Evolutionary conservation across 2,888 invertebrate species (phyloP).

Genomic region (Lasioglossum vierecki): DNA sequence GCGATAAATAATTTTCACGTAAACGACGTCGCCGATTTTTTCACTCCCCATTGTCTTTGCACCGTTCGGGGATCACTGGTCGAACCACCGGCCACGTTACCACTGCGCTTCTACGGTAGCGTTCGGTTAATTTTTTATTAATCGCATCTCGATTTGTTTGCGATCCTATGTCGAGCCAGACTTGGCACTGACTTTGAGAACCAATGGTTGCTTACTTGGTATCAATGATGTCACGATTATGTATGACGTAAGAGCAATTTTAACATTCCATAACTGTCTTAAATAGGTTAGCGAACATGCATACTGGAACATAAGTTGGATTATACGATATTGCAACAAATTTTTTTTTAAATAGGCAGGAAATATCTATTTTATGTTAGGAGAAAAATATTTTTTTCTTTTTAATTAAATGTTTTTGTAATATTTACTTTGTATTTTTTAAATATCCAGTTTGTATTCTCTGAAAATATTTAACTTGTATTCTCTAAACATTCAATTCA

Average conservation of each 20-base stretch:
- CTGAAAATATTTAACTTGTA: too few species aligned
- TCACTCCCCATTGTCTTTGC: not conserved
- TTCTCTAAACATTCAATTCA: too few species aligned
- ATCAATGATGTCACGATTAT: too few species aligned
- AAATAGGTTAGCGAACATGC: not conserved
- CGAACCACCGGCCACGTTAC: not conserved
- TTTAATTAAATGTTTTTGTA: too few species aligned
- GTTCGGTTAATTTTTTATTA: not conserved
- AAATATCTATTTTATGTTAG: too few species aligned
- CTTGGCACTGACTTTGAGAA: too few species aligned
- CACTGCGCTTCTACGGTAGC: not conserved
- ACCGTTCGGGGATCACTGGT: not conserved
- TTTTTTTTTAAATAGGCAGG: too few species aligned
- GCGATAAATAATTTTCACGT: constrained; percentile 66
- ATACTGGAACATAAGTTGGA: not conserved
- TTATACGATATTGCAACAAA: not conserved
- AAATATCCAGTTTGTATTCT: too few species aligned
- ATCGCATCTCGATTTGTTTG: not conserved
- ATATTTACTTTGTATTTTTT: too few species aligned
- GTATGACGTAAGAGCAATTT: not conserved
- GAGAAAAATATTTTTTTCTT: too few species aligned
- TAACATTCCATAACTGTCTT: not conserved
- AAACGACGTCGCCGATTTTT: constrained; percentile 23
- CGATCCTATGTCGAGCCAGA: too few species aligned
- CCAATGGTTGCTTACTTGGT: too few species aligned